These are phyloP conservation scores for Laspeyria flexula DNA, from an alignment of 2,888 invertebrate genomes.

Conservation along the genomic window DNA sequence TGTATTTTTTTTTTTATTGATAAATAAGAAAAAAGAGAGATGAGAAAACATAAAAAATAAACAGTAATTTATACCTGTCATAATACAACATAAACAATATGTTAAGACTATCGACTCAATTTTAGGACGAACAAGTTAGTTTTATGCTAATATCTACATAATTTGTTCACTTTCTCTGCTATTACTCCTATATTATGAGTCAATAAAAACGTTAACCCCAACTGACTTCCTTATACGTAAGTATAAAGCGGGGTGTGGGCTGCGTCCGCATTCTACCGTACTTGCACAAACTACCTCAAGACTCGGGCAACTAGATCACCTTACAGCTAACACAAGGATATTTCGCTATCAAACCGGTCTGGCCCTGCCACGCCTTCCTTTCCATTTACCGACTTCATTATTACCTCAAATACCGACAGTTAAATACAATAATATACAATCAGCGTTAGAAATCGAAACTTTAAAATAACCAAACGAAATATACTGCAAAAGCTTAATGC, in stretches of 20 bases:
- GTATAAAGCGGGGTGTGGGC: conserved; percentile 67
- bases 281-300: conserved; percentile 58
- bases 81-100: no score
- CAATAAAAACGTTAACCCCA: conserved; percentile 42
- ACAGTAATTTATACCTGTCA: no score
- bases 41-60: no score
- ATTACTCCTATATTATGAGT: background rate
- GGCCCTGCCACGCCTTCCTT: conserved; percentile 76
- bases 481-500: conserved; percentile 34
- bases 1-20: conserved; percentile 30
- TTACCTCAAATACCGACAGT: conserved; percentile 55
- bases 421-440: conserved; percentile 49
- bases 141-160: background rate
- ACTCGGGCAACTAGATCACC: conserved; percentile 76
- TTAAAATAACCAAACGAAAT: conserved; percentile 35
- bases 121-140: no score
- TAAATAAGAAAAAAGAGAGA: background rate
- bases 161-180: conserved; percentile 1
- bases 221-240: conserved; percentile 70
- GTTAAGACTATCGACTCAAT: no score
- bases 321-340: conserved; percentile 78
- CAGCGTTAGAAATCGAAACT: conserved; percentile 43
- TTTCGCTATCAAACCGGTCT: conserved; percentile 68
- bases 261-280: conserved; percentile 79
- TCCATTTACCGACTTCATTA: conserved; percentile 72